Evolutionary conservation across 2,797 vertebrate genomes (phyloP), one percentile per base, ranked within the genome.

Genomic region (Brachyrhaphis roseni): DNA sequence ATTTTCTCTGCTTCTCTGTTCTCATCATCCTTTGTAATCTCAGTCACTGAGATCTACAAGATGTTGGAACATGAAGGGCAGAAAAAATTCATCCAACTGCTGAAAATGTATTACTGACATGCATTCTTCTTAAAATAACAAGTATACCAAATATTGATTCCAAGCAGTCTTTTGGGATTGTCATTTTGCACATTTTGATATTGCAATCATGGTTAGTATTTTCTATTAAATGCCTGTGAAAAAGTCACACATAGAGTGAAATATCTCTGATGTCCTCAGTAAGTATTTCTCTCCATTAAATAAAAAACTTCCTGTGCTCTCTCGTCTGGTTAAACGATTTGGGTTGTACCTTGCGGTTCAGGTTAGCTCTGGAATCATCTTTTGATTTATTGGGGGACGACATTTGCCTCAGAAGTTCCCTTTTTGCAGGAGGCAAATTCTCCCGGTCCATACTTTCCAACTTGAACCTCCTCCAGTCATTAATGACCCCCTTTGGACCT

Each of bases 401-500:
- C 97, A 99, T 97, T 92, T 98, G 98, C 88, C 97, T 95, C 76
- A 99, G 96, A 55, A 99, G 96, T 92, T 99, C 97, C 84, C 91
- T 97, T 93, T 99, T 99, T 83, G 92, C 96, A 13, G 93, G 80
- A 79, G 97, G 94, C 76, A 97, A 64, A 78, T 94, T 94, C 8
- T 97, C 96, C 80, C 92, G 90, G 18, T 99, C 97, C 96, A 98
- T 96, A 0, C 97, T 99, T 89, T 97, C 98, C 93, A 99, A 84
- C 84, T 99, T 99, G 91, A 99, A 99, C 90, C 96, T 97, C 87
- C 98, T 97, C 98, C 98, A 99, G 92, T 99, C 98, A 87, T 97
- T 96, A 92, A 99, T 99, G 82, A 99, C 98, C 10, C 98, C 98
- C 91, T 99, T 99, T 82, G 98, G 98, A 75, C 98, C 98, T 99